A percentile compares a stretch with the other conserved stretches of the same genome.
These are phyloP conservation scores for Sebastes diaconus DNA, from an alignment of 2,797 vertebrate genomes.

Conservation along the genomic window DNA sequence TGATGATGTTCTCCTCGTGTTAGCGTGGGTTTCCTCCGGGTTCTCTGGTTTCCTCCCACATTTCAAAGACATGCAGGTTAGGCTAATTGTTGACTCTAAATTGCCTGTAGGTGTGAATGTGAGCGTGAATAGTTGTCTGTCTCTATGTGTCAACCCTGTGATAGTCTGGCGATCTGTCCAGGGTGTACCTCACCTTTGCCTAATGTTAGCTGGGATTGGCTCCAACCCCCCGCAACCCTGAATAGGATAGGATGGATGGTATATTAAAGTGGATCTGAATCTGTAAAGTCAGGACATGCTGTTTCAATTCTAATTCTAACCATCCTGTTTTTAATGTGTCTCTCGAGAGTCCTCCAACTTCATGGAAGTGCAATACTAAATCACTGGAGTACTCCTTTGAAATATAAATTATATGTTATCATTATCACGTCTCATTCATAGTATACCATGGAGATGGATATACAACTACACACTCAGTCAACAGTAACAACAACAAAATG, in stretches of 20 bases:
- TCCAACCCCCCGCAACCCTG: no score
- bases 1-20: no score
- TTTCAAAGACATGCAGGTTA: no score
- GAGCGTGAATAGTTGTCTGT: no score
- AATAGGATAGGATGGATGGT: no score
- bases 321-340: neutral
- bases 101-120: fast-evolving
- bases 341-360: neutral
- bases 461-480: neutral
- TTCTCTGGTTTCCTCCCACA: fast-evolving
- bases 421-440: neutral
- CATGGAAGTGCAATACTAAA: neutral
- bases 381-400: neutral
- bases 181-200: fast-evolving
- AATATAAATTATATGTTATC: neutral
- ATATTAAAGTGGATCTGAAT: neutral
- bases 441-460: neutral
- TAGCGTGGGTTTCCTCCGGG: no score
- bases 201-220: fast-evolving
- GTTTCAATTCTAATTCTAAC: neutral
- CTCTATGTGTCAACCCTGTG: fast-evolving
- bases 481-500: neutral
- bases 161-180: fast-evolving
- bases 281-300: neutral
- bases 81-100: no score